These are phyloP conservation scores for Troglohyphantes excavatus DNA, from an alignment of 2,888 invertebrate genomes.

Conservation along the genomic window DNA sequence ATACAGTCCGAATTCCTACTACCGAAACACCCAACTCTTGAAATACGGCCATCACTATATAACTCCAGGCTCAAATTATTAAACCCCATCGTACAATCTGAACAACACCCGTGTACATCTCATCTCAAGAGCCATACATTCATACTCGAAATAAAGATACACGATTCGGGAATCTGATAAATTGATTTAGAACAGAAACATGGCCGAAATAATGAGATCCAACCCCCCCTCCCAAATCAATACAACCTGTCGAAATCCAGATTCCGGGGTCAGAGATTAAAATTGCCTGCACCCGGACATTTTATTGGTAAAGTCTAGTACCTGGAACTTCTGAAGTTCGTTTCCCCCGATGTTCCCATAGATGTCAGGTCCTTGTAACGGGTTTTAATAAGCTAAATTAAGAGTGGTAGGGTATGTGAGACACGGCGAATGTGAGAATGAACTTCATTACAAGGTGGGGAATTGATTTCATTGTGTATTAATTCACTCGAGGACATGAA, in stretches of 20 bases:
- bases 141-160: not conserved
- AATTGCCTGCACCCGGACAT: not conserved
- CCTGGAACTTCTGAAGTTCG: not conserved
- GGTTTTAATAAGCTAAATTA: not conserved
- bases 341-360: not conserved
- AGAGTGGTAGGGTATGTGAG: not conserved
- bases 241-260: not conserved
- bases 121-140: not conserved
- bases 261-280: not conserved
- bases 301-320: not conserved
- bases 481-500: not conserved
- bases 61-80: not conserved
- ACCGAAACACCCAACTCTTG: not conserved
- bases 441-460: not conserved
- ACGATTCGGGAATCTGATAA: not conserved
- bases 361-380: not conserved
- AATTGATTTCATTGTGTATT: not conserved
- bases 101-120: not conserved
- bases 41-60: not conserved
- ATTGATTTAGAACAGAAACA: not conserved
- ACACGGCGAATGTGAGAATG: not conserved
- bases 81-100: not conserved
- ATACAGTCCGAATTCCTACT: no score
- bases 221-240: not conserved
- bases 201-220: not conserved